phyloP scores from a whole-genome alignment of 2,113 vertebrate genomes.

The Coturnix japonica region DNA sequence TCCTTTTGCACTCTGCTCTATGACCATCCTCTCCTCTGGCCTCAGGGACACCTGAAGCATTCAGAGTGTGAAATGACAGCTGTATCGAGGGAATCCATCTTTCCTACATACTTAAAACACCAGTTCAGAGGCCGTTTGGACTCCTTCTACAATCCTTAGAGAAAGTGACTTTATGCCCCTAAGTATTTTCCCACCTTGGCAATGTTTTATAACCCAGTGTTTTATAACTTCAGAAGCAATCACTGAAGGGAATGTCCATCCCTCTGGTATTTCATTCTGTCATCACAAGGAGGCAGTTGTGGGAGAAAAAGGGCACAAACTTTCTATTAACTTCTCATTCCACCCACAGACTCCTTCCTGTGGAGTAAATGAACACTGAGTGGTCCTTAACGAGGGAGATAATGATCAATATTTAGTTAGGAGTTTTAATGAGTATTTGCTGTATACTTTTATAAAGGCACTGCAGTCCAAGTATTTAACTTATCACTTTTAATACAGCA shows the following conservation, averaged over 20 bases:
- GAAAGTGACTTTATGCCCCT: neutral
- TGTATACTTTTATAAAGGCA: neutral
- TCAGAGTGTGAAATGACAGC: neutral
- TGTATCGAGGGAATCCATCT: neutral
- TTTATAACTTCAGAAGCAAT: neutral
- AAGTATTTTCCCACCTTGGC: neutral
- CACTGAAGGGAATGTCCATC: neutral
- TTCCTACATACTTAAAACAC: neutral
- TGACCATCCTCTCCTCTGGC: neutral
- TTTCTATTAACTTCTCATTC: neutral
- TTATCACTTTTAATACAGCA: constrained; percentile 17
- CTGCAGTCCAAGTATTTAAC: constrained; percentile 21
- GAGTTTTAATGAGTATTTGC: neutral
- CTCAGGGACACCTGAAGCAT: neutral
- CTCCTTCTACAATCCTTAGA: neutral
- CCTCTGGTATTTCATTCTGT: neutral
- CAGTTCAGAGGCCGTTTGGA: neutral
- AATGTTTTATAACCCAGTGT: neutral
- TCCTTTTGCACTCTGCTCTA: fast-evolving
- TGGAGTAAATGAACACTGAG: neutral
- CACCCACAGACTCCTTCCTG: constrained; percentile 15
- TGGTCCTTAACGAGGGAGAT: constrained; percentile 4
- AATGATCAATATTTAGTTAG: constrained; percentile 44
- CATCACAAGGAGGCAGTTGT: neutral
- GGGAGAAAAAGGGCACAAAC: neutral